Evolutionary conservation across 2,797 vertebrate species (phyloP), one percentile per base, ranked within the genome.

Genomic region (Erethizon dorsatum): DNA sequence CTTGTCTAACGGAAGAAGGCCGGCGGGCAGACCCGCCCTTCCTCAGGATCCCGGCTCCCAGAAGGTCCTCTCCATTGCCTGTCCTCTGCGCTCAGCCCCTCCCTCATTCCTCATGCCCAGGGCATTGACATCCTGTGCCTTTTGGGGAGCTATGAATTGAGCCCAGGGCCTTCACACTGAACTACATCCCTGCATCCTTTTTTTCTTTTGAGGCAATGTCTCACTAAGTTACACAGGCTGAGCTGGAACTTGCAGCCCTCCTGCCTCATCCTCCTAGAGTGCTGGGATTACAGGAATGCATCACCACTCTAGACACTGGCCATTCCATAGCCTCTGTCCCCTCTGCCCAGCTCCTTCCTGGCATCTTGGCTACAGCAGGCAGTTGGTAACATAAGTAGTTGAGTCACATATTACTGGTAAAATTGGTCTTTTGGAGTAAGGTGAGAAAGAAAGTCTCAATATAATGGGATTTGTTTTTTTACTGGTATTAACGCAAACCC

Each of bases 301-400:
- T 73, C 41, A 24, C 24, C 22, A 26, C 71, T 45, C 20, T 11
- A 11, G 24, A 24, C 33, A 9, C 47, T 33, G 57, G n/a, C 75
- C 59, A 22, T 5, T 63, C 73, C 0, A 0, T 7, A 28, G 52
- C 31, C 67, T 54, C 24, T 37, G 33, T 24, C 63, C 5, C 59
- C 45, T 10, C 77, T 13, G 52, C 52, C n/a, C 45, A 13, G 26
- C 78, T 31, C 79, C 52, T 41, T 63, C n/a, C 54, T 12, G 5
- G 52, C 17, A 5, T 33, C 77, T n/a, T 5, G 7, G 63, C 56
- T 11, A 1, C 33, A 14, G 24, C 0, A 1, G 33, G 37, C n/a
- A 26, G 15, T 75, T 45, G 15, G 24, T 20, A 50, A 9, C 41
- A 18, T 1, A 14, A 45, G 9, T 24, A 22, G 13, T 13, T 11